These are phyloP conservation scores for Aricia agestis DNA, from an alignment of 1,140 invertebrate genomes.

Conservation along the genomic window DNA sequence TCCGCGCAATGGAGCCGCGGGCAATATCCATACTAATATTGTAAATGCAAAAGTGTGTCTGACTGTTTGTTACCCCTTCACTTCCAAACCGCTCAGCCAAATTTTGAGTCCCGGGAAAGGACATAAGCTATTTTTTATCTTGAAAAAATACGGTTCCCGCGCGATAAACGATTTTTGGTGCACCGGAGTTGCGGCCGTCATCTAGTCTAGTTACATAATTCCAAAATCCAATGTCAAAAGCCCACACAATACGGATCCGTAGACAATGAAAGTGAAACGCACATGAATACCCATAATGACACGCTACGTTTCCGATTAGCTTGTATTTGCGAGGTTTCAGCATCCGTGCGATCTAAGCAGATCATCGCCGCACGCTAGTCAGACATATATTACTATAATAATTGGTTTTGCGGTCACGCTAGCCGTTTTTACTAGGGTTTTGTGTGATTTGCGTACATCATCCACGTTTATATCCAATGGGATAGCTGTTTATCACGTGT, in stretches of 20 bases:
- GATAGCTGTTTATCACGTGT: no score
- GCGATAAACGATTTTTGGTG: no score
- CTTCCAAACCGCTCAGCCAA: no score
- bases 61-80: no score
- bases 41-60: no score
- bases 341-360: slow-evolving; percentile 62
- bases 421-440: not conserved
- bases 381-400: not conserved
- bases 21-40: no score
- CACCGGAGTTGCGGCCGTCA: no score
- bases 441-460: not conserved
- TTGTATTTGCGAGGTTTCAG: slow-evolving; percentile 64
- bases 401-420: not conserved
- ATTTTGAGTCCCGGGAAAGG: no score
- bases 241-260: not conserved
- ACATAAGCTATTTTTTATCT: no score
- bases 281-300: slow-evolving; percentile 4
- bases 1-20: no score
- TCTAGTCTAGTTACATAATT: not conserved
- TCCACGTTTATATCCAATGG: no score
- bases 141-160: no score
- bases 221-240: not conserved
- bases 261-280: slow-evolving; percentile 1
- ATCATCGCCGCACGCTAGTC: slow-evolving; percentile 54
- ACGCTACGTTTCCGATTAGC: slow-evolving; percentile 37